Base-by-base conservation (phyloP, 2,888 invertebrate species). In the Leptinotarsa haldemani region DNA sequence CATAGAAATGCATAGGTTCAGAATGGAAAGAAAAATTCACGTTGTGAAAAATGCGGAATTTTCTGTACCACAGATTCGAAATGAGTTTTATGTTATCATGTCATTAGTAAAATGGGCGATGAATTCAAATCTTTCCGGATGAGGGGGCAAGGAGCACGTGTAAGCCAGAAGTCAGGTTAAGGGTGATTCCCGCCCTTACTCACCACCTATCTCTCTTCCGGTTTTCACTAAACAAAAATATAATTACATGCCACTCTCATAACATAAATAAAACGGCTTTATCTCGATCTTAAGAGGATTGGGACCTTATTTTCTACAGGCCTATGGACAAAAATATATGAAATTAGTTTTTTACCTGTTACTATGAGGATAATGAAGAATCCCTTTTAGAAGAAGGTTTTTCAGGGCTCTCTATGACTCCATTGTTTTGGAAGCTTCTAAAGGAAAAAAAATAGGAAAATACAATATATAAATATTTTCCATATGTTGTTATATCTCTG, bases 71-170 rank as follows among this genome's bases (percentile, higher is more conserved):
- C 30, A 30, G 30, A 30, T 30, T 7, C 1, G 30, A 30, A 30
- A 30, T 18, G 3, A 56, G 20, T 13, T 13, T 22, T 4, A 1
- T 20, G 22, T 22, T 4, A 56, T 22, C 56, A 13, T 22, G 40
- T 25, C 56, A 56, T 70, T 71, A 74, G 56, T 66, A 46, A 56
- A 22, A 70, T 46, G 66, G 63, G 70, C 16, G 40, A 61, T 61
- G 64, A 67, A 75, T 76, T 73, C 40, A n/a, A 70, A 73, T 69
- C 61, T 74, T 76, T 74, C 48, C 40, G 64, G 50, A 52, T 65
- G 61, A 69, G 46, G 61, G 69, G 73, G 40, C 77, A 69, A 46
- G 77, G 75, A 78, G 78, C 80, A 81, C 80, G 79, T 81, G 81
- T 77, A 70, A 65, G 77, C 78, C 78, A 78, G 73, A 77, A 78